Percentiles rank a stretch among this genome's conserved stretches.
Conservation (phyloP, 2,888 invertebrate species). For the Leucophenga maculata region DNA sequence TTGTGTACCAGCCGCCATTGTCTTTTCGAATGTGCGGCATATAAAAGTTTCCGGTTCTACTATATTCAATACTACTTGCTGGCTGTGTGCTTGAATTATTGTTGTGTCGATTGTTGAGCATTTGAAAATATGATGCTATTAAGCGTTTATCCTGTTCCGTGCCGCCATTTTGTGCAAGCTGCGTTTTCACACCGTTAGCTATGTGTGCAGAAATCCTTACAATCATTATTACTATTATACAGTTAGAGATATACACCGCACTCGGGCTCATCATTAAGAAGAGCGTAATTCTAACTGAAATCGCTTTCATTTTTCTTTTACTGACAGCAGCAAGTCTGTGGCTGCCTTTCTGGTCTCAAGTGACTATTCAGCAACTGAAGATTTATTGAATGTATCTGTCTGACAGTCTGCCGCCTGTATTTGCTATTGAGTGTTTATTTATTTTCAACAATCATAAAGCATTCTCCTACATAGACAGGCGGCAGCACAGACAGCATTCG, state of each 20-base stretch:
- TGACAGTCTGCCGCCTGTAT: constrained; percentile 57
- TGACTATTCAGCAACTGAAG: constrained; percentile 63
- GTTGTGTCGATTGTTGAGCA: constrained; percentile 40
- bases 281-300: neutral
- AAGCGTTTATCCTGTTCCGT: constrained; percentile 42
- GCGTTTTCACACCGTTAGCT: constrained; percentile 55
- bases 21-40: constrained; percentile 12
- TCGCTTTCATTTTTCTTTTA: constrained; percentile 23
- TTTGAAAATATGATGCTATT: constrained; percentile 52
- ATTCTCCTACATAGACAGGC: no score
- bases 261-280: constrained; percentile 12
- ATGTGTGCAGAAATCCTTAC: neutral
- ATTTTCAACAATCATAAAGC: constrained; percentile 66
- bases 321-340: neutral
- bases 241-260: constrained; percentile 44
- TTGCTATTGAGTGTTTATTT: constrained; percentile 67
- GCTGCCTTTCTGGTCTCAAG: constrained; percentile 52
- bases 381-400: constrained; percentile 64
- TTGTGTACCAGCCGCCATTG: constrained; percentile 33
- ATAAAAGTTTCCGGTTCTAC: constrained; percentile 19
- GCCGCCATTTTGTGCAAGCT: constrained; percentile 52
- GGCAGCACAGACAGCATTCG: constrained; percentile 24
- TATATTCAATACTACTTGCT: constrained; percentile 30
- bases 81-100: constrained; percentile 28
- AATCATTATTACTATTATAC: neutral